phyloP scores from a whole-genome alignment of 2,113 vertebrate species.

The Callionymus lyra region DNA sequence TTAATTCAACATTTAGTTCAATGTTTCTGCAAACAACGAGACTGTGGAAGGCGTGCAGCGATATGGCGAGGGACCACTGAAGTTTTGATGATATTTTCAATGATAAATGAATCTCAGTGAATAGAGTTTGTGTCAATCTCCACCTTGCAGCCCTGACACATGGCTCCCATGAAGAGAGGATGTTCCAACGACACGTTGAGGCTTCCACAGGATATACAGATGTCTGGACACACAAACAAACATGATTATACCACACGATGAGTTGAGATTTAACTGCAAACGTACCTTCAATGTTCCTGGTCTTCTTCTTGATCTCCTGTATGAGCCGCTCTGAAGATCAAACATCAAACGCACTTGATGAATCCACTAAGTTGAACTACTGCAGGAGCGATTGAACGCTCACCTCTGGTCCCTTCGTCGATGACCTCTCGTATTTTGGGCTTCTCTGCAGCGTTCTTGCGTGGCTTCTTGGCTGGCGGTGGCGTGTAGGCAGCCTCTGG shows the following conservation, averaged over 20 bases:
- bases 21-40: too few species aligned
- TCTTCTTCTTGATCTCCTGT: slow-evolving; percentile 86
- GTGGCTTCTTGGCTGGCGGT: slow-evolving; percentile 87
- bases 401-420: slow-evolving; percentile 94
- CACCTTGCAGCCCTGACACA: slow-evolving; percentile 99
- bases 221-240: slow-evolving; percentile 64
- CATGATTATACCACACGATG: not conserved
- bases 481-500: slow-evolving; percentile 88
- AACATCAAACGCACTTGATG: not conserved
- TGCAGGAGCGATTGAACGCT: not conserved
- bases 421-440: slow-evolving; percentile 96
- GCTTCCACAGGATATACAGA: slow-evolving; percentile 97
- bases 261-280: not conserved
- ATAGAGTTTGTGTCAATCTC: not conserved
- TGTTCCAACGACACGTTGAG: slow-evolving; percentile 89
- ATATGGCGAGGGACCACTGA: too few species aligned
- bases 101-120: not conserved
- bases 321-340: slow-evolving; percentile 79
- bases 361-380: not conserved
- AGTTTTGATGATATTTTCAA: not conserved
- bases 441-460: slow-evolving; percentile 89
- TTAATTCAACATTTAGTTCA: too few species aligned
- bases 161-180: slow-evolving; percentile 90
- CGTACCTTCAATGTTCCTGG: slow-evolving; percentile 91
- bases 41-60: too few species aligned